These are phyloP conservation scores for Riparia riparia DNA, from an alignment of 2,113 vertebrate genomes.

Conservation along the genomic window DNA sequence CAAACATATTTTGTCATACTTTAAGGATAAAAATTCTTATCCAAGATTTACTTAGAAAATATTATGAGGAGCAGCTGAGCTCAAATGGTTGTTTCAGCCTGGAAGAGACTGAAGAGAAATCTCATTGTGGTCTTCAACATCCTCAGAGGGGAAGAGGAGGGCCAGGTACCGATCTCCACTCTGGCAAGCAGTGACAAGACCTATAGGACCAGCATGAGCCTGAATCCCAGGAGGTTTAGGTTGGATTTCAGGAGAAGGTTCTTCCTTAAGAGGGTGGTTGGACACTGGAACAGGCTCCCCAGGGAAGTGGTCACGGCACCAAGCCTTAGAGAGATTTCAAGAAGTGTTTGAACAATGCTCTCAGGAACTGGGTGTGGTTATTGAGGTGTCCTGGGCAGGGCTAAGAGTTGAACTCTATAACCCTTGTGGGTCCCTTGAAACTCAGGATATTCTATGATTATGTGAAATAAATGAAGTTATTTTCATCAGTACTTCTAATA, in stretches of 20 bases:
- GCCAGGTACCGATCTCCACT: accelerated
- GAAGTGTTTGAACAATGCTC: neutral
- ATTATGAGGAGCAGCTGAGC: neutral
- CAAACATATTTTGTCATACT: neutral
- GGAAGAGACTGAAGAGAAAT: neutral
- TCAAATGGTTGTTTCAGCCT: neutral
- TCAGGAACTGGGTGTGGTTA: neutral
- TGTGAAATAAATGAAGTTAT: neutral
- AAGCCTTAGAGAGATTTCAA: neutral
- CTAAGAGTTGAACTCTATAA: neutral
- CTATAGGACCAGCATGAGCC: neutral
- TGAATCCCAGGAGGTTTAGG: accelerated
- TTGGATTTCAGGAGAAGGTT: neutral
- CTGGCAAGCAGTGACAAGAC: neutral
- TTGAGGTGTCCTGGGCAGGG: neutral
- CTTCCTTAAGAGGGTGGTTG: neutral
- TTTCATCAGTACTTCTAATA: neutral
- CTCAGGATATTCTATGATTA: neutral
- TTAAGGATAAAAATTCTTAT: neutral
- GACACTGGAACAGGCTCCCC: neutral
- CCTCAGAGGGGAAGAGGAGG: neutral
- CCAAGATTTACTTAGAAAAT: neutral
- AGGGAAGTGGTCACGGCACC: neutral
- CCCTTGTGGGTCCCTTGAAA: neutral
- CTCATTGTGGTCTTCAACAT: neutral